Evolutionary conservation across 2,797 vertebrate genomes (phyloP).

Genomic region (Helarctos malayanus): DNA sequence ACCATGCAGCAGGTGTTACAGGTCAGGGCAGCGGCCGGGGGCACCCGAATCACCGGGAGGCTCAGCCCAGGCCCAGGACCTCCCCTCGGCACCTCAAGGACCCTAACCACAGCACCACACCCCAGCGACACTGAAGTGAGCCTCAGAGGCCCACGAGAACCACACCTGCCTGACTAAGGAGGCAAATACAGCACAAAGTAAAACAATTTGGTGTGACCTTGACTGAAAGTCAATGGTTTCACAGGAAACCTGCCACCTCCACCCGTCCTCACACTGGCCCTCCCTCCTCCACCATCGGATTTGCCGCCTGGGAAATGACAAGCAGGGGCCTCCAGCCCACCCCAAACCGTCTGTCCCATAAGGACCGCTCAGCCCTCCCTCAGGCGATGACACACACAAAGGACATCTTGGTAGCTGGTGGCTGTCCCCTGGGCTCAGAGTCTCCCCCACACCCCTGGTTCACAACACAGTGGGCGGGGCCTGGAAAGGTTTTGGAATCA

Average conservation of each 20-base stretch:
- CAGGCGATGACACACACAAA: background rate
- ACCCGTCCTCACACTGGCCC: background rate
- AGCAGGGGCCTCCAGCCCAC: background rate
- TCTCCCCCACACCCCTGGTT: too few relatives aligned
- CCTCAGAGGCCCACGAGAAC: slow-evolving; percentile 32
- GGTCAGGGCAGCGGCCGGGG: background rate
- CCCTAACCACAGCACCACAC: background rate
- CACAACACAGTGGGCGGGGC: background rate
- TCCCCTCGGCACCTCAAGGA: background rate
- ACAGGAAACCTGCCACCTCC: background rate
- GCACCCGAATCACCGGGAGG: background rate
- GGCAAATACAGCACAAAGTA: slow-evolving; percentile 8
- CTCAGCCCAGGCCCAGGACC: background rate
- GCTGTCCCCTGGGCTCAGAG: background rate
- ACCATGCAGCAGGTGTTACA: background rate
- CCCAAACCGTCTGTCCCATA: background rate
- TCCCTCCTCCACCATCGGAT: background rate
- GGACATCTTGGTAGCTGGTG: background rate
- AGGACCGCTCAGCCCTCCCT: background rate
- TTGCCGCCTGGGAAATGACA: background rate
- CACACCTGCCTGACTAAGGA: background rate
- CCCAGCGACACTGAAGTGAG: slow-evolving; percentile 9
- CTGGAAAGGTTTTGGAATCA: background rate
- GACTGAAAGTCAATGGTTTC: background rate
- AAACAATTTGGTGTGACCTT: background rate